phyloP scores from a whole-genome alignment of 2,113 vertebrate species.

The Syrmaticus mikado region DNA sequence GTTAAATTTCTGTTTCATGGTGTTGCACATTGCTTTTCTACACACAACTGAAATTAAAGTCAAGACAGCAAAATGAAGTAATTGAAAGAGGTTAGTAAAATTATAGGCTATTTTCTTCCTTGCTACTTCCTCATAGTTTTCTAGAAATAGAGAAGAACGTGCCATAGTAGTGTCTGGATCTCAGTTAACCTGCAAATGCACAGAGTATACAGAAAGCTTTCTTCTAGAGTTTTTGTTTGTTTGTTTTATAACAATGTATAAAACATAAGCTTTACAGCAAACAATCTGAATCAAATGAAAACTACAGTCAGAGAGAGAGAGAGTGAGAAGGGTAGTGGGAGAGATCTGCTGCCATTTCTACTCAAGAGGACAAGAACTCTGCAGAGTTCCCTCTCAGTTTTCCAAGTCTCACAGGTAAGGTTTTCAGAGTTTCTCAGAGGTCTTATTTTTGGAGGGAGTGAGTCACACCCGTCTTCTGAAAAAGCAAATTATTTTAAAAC shows the following conservation, averaged over 20 bases:
- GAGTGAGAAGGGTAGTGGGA: accelerated
- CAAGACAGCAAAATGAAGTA: not conserved
- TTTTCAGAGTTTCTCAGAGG: not conserved
- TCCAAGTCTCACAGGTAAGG: not conserved
- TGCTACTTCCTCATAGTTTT: not conserved
- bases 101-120: not conserved
- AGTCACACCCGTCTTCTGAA: slow-evolving; percentile 4
- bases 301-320: accelerated
- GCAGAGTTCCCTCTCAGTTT: not conserved
- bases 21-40: not conserved
- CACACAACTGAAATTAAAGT: not conserved
- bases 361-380: not conserved
- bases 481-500: slow-evolving; percentile 34
- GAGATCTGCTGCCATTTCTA: not conserved
- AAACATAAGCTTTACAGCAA: not conserved
- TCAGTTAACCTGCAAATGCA: not conserved
- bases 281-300: not conserved
- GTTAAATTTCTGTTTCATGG: not conserved
- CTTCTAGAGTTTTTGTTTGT: not conserved
- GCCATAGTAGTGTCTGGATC: not conserved
- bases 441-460: slow-evolving; percentile 16
- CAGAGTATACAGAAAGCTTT: not conserved
- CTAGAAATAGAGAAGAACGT: not conserved
- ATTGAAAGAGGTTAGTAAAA: not conserved
- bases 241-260: not conserved